Base-by-base conservation (phyloP, 2,888 invertebrate genomes). In the Phengaris arion region DNA sequence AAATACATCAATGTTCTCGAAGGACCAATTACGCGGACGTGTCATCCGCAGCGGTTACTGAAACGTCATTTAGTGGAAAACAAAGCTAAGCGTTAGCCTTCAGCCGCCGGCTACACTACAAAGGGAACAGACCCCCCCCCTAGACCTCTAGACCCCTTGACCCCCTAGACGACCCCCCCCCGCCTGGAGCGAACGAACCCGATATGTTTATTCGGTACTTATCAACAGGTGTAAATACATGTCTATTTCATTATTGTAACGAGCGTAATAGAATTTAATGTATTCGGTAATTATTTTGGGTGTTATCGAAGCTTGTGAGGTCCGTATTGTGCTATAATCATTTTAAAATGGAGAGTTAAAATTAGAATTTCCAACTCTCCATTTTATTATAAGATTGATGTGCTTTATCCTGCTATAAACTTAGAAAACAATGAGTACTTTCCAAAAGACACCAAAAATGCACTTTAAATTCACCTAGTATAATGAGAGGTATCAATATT, bases 81-180 rank as follows among this genome's bases (percentile, higher is more conserved):
- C 91, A 92, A 92, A 92, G 91, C 91, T 89, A 89, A 91, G 88
- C 90, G 89, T 90, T 88, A 88, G 87, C 88, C 88, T 88, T 89
- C 89, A 90, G 90, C 88, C 88, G 84, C 69, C 68, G 75, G 74
- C 74, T 57, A 74, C 81, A 92, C 91, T 89, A 93, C 93, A 93
- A 93, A 93, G 93, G 88, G 87, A 51, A 48, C 6, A 48, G 48
- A 48, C n/a, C n/a, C 46, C 48, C 69, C 15, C 9, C 48, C 48
- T 46, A 45, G 46, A 86, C 84, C 85, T 85, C 85, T 80, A 81
- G 88, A 86, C 83, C 81, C 82, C 83, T 82, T 52, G 64, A 88
- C 86, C 83, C 81, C 82, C 83, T 82, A 57, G 64, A 68, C 86
- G 84, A 82, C 82, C 87, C 87, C 87, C 87, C 87, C 86, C 87